These are phyloP conservation scores for Leguminivora glycinivorella DNA, from an alignment of 1,140 invertebrate genomes.

Conservation along the genomic window DNA sequence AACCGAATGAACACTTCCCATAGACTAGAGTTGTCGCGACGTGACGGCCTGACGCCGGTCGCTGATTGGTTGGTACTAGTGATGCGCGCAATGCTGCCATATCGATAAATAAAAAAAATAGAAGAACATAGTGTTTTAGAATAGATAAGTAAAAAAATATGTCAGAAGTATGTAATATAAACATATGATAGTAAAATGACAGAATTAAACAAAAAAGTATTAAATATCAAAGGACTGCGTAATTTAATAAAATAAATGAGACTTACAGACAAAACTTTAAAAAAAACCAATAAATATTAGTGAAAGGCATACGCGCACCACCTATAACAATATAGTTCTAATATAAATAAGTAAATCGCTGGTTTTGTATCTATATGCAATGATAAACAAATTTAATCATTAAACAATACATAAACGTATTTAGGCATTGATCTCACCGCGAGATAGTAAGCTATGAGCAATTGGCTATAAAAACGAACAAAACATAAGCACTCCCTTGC, in stretches of 20 bases:
- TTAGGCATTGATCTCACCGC: no score
- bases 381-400: background rate
- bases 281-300: background rate
- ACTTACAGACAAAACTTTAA: background rate
- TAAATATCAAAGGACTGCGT: no score
- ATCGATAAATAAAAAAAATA: background rate
- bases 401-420: background rate
- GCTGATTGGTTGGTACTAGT: constrained; percentile 17
- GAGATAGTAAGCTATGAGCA: no score
- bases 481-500: no score
- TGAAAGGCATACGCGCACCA: constrained; percentile 8
- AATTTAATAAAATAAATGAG: no score
- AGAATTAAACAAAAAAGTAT: no score
- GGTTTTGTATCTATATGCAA: background rate
- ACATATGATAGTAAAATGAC: no score
- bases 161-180: background rate
- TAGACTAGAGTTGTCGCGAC: constrained; percentile 25
- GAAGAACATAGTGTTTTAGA: background rate
- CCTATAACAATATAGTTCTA: constrained; percentile 14
- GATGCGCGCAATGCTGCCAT: constrained; percentile 15
- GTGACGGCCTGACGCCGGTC: constrained; percentile 10
- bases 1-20: constrained; percentile 23
- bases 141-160: background rate
- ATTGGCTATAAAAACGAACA: no score
- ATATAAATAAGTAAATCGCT: constrained; percentile 27